Evolutionary conservation across 1,140 invertebrate genomes (phyloP), one percentile per base, ranked within the genome.

Genomic region (Papilio polytes): DNA sequence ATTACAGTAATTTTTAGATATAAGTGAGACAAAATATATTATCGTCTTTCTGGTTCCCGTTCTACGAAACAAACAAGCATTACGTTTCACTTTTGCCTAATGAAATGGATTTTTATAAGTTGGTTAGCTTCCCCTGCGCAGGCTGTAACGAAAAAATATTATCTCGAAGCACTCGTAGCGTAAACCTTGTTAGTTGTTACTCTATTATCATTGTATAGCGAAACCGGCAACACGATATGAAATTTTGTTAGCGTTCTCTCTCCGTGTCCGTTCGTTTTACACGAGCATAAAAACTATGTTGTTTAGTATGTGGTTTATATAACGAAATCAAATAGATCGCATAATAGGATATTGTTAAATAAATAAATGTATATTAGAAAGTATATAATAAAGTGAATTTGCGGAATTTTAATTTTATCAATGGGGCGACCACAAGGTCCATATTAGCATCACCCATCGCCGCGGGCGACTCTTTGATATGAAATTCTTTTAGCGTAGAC

Each of bases 401-500:
- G 20, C 7, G 53, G 56, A 63, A 78, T 78, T 78, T 63, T 63
- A 31, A 78, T 36, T 78, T 78, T 78, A 46, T 78, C 53, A 78
- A 78, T 63, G 82, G 82, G 82, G 81, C 82, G 82, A 80, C 76
- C 81, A 31, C 82, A 85, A 70, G 78, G 56, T 78, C 31, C 53
- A 84, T 78, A 78, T 86, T 81, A 86, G 70, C 77, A 80, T 81
- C 56, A 82, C 83, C 82, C 73, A 79, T 81, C 56, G 84, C 85
- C 82, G 84, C 82, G 74, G 84, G 86, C 82, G 87, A 88, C 90
- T 91, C 88, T 92, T 92, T 93, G 88, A 92, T 94, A 92, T 90
- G 86, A 92, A 91, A 92, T 94, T 92, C 91, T 91, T 92, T 94
- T 83, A 92, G 88, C 89, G 84, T 84, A 88, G 85, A 90, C 91